A percentile compares a stretch with the other conserved stretches of the same genome.
Conservation (phyloP, 2,888 invertebrate species). For the Drosophila neonasuta region DNA sequence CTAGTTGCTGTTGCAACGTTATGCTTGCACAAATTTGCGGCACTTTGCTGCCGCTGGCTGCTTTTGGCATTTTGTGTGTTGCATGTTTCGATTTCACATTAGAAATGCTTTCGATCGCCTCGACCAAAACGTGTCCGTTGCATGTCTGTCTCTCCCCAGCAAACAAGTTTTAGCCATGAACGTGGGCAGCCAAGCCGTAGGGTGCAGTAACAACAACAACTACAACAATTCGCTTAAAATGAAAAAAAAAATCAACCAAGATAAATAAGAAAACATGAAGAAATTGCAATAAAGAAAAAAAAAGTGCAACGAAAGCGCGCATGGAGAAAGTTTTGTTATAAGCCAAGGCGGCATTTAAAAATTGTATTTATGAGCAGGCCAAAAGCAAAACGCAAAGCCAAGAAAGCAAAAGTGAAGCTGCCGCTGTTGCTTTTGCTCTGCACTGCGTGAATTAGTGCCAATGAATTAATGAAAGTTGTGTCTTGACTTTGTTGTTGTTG, state of each 20-base stretch:
- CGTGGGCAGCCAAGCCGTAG: constrained; percentile 59
- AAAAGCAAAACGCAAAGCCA: constrained; percentile 17
- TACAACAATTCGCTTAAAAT: neutral
- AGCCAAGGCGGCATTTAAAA: constrained; percentile 78
- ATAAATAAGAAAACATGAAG: constrained; percentile 14
- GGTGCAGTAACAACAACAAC: constrained; percentile 36
- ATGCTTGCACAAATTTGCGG: constrained; percentile 49
- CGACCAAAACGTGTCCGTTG: constrained; percentile 62
- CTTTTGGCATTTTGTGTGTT: constrained; percentile 69
- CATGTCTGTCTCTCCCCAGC: constrained; percentile 31
- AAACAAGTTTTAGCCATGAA: constrained; percentile 73
- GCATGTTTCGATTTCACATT: constrained; percentile 79
- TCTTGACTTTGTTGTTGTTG: constrained; percentile 30
- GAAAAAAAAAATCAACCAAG: neutral
- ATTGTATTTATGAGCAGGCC: constrained; percentile 67
- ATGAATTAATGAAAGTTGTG: constrained; percentile 73
- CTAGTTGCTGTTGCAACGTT: constrained; percentile 38
- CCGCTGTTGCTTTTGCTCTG: constrained; percentile 1
- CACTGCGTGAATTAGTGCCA: constrained; percentile 61
- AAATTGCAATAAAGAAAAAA: constrained; percentile 47
- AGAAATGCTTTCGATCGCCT: constrained; percentile 76
- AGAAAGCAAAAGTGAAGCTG: constrained; percentile 73
- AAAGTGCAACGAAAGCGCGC: constrained; percentile 75
- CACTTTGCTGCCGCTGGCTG: constrained; percentile 37
- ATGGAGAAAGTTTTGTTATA: constrained; percentile 71